Conservation (phyloP, 2,113 vertebrate genomes). For the Phrynosoma platyrhinos region DNA sequence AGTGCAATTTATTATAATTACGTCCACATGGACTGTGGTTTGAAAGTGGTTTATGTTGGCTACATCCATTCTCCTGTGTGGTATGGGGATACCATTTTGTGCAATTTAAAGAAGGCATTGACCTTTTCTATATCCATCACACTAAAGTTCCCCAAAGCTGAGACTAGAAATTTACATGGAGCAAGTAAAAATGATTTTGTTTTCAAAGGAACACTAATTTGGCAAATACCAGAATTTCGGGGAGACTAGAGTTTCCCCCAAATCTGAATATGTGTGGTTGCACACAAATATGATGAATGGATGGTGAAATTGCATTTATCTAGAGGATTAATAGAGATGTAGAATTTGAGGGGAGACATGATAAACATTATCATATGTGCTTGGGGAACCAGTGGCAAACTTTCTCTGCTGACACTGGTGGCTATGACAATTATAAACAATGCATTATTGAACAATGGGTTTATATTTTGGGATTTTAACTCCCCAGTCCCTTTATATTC, state of each 20-base stretch:
- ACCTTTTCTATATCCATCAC: slow-evolving; percentile 25
- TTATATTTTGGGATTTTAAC: neutral
- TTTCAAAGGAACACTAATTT: slow-evolving; percentile 38
- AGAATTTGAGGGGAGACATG: slow-evolving; percentile 25
- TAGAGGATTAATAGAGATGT: slow-evolving; percentile 16
- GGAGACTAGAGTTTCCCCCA: neutral
- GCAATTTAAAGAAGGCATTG: slow-evolving; percentile 28
- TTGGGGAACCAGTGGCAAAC: neutral
- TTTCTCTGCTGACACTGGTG: neutral
- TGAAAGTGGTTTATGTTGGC: slow-evolving; percentile 52
- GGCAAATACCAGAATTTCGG: slow-evolving; percentile 31
- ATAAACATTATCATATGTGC: neutral
- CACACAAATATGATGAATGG: slow-evolving; percentile 28
- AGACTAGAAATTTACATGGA: slow-evolving; percentile 28
- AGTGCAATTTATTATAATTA: slow-evolving; percentile 43
- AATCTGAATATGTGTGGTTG: slow-evolving; percentile 29
- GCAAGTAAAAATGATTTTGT: slow-evolving; percentile 31
- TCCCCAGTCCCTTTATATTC: neutral
- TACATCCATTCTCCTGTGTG: slow-evolving; percentile 42
- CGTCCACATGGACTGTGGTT: slow-evolving; percentile 20
- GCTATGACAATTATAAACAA: neutral
- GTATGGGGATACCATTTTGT: slow-evolving; percentile 41
- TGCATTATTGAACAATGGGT: neutral
- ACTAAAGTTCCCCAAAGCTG: slow-evolving; percentile 12
- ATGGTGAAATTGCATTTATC: slow-evolving; percentile 30